Evolutionary conservation across 2,113 vertebrate species (phyloP).

Genomic region (Oryzias curvinotus): DNA sequence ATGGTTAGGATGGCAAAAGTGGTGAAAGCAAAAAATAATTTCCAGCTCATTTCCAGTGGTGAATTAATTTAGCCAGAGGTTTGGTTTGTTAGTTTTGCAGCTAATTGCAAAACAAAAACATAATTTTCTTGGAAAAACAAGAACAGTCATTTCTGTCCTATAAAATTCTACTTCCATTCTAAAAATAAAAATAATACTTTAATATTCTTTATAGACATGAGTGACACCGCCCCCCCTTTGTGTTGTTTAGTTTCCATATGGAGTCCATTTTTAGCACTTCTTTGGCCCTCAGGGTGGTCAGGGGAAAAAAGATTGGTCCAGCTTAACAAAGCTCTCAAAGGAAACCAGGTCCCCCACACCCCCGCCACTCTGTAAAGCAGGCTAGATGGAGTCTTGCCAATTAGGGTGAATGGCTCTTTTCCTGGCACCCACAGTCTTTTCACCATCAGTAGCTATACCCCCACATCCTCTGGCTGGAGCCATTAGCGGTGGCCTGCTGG

Average conservation of each 20-base stretch:
- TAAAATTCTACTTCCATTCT: too few species aligned
- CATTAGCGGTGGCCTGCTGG: conserved; percentile 60
- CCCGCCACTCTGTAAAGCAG: conserved; percentile 36
- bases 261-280: conserved; percentile 59
- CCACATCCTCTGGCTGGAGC: conserved; percentile 61
- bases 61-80: too few species aligned
- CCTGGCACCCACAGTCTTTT: conserved; percentile 64
- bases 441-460: conserved; percentile 37
- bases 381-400: conserved; percentile 65
- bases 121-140: too few species aligned
- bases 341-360: conserved; percentile 48
- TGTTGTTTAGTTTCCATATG: conserved; percentile 55
- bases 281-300: conserved; percentile 31
- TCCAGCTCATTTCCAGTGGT: too few species aligned
- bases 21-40: background rate
- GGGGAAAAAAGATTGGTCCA: conserved; percentile 29
- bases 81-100: too few species aligned
- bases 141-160: too few species aligned
- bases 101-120: too few species aligned
- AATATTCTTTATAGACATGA: too few species aligned
- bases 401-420: conserved; percentile 67
- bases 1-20: conserved; percentile 58
- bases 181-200: too few species aligned
- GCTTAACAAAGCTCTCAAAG: conserved; percentile 65
- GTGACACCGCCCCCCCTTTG: conserved; percentile 7